Conservation (phyloP, 2,888 invertebrate genomes). For the Tinea pellionella region DNA sequence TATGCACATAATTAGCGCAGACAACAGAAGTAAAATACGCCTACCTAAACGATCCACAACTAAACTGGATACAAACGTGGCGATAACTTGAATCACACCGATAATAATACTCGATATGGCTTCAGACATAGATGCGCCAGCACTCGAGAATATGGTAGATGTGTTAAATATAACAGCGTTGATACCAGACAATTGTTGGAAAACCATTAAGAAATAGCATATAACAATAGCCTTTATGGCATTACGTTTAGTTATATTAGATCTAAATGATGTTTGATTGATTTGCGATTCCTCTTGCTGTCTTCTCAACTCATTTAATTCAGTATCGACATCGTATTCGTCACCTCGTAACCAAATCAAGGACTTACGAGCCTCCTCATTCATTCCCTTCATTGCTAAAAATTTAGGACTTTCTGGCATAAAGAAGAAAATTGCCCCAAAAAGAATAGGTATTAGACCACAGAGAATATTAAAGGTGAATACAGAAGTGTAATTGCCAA, state of each 20-base stretch:
- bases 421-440: conserved; percentile 78
- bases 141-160: conserved; percentile 76
- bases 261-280: conserved; percentile 64
- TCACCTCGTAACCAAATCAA: conserved; percentile 80
- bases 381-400: conserved; percentile 72
- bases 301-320: conserved; percentile 71
- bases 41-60: conserved; percentile 86
- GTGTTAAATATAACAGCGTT: conserved; percentile 88
- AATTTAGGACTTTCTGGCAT: conserved; percentile 91
- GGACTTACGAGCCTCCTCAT: conserved; percentile 75
- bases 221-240: conserved; percentile 77
- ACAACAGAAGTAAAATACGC: conserved; percentile 78
- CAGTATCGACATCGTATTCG: conserved; percentile 74
- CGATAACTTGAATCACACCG: conserved; percentile 84
- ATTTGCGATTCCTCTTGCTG: conserved; percentile 62
- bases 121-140: conserved; percentile 69
- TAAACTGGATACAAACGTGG: conserved; percentile 79
- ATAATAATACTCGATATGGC: conserved; percentile 80
- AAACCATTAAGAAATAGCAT: conserved; percentile 84
- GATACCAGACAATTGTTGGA: conserved; percentile 88
- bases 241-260: conserved; percentile 70
- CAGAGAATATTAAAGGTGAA: conserved; percentile 74
- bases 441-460: conserved; percentile 74
- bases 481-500: conserved; percentile 72
- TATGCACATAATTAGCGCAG: conserved; percentile 77